Evolutionary conservation across 2,113 vertebrate species (phyloP).

Genomic region (Edolisoma coerulescens): DNA sequence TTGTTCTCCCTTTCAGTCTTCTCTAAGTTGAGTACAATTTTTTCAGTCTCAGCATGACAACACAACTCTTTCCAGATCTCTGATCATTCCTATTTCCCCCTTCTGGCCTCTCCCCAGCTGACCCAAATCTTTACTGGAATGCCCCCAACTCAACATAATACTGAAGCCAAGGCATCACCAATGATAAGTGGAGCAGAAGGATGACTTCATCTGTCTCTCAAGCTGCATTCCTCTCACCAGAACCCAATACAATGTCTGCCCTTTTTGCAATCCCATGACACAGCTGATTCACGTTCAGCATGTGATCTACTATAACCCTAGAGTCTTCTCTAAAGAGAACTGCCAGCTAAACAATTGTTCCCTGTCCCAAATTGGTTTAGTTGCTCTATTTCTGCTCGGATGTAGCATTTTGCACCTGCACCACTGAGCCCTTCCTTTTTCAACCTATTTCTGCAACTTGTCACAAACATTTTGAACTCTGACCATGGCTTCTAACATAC

Average conservation of each 20-base stretch:
- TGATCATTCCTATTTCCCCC: not conserved
- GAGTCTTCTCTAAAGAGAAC: slow-evolving; percentile 25
- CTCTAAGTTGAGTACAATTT: not conserved
- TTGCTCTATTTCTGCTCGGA: not conserved
- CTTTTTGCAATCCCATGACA: slow-evolving; percentile 40
- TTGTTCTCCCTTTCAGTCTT: not conserved
- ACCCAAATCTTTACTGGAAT: not conserved
- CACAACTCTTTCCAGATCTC: not conserved
- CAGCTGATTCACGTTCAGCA: slow-evolving; percentile 41
- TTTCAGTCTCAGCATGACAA: not conserved
- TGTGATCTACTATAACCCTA: slow-evolving; percentile 37
- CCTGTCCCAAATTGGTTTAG: not conserved
- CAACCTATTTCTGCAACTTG: not conserved
- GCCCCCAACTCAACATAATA: slow-evolving; percentile 1
- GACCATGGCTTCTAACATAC: not conserved
- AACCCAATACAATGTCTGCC: slow-evolving; percentile 37
- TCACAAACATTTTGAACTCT: not conserved
- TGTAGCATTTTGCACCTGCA: not conserved
- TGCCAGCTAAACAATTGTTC: slow-evolving; percentile 30
- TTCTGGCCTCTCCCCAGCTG: not conserved
- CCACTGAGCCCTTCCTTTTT: not conserved
- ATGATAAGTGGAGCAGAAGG: slow-evolving; percentile 25
- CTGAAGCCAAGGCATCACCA: not conserved
- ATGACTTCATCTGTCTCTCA: slow-evolving; percentile 49
- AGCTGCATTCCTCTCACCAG: slow-evolving; percentile 36